Conservation (phyloP, 2,888 invertebrate species). For the Idaea dimidiata region DNA sequence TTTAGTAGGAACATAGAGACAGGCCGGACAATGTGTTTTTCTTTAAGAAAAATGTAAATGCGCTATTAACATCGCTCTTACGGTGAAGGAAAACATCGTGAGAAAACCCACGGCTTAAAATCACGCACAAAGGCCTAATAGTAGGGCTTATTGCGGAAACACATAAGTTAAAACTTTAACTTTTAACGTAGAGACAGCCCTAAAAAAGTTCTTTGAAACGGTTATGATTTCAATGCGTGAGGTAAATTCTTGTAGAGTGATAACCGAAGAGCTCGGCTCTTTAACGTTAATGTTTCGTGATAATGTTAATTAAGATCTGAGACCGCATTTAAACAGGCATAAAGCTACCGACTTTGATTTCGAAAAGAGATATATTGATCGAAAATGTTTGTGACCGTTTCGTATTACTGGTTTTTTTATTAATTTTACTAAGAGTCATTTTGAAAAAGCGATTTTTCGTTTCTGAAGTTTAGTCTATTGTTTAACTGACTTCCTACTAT, state of each 20-base stretch:
- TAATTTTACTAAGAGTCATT: background rate
- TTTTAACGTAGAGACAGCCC: constrained; percentile 30
- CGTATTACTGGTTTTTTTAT: constrained; percentile 1
- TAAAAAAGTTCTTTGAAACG: constrained; percentile 70
- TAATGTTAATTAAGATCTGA: constrained; percentile 70
- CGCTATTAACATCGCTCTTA: no score
- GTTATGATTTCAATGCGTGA: constrained; percentile 78
- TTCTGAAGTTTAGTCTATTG: no score
- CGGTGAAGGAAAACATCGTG: no score
- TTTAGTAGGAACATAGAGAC: constrained; percentile 12
- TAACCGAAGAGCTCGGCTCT: constrained; percentile 36
- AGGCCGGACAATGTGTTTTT: no score
- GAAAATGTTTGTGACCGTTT: background rate
- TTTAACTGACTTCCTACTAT: no score
- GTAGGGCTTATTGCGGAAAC: no score
- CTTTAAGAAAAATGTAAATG: no score
- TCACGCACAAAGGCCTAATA: no score
- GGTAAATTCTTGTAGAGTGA: constrained; percentile 56
- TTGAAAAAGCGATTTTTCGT: no score
- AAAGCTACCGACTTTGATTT: background rate
- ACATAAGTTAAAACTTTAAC: no score
- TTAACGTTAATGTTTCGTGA: constrained; percentile 48
- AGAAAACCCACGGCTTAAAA: no score
- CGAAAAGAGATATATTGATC: background rate
- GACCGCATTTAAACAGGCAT: constrained; percentile 7